Percentiles rank a stretch among this genome's conserved stretches.
Evolutionary conservation across 2,888 invertebrate species (phyloP).

Genomic region (Sclerodermus sp.): DNA sequence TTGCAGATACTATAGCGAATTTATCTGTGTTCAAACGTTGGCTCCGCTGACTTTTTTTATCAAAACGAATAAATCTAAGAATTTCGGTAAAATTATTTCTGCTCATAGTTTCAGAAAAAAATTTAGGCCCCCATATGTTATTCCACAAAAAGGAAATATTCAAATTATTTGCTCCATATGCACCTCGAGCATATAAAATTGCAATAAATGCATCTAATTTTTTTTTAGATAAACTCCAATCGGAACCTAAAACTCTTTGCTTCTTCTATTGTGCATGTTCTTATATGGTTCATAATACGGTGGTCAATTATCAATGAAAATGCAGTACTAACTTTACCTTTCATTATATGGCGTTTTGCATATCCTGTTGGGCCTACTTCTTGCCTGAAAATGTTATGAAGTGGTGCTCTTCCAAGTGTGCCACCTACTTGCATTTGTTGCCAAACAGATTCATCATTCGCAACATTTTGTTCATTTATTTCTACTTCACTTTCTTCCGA

Average conservation of each 20-base stretch:
- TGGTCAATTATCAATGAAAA: slow-evolving; percentile 15
- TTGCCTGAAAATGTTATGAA: slow-evolving; percentile 12
- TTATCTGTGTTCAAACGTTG: slow-evolving; percentile 6
- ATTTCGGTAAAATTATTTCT: slow-evolving; percentile 28
- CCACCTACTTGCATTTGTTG: slow-evolving; percentile 3
- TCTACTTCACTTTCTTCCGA: not conserved
- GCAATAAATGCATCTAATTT: slow-evolving; percentile 9
- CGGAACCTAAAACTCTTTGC: slow-evolving; percentile 6
- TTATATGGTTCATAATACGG: slow-evolving; percentile 11
- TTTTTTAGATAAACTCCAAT: slow-evolving; percentile 3
- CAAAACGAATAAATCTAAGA: slow-evolving; percentile 14
- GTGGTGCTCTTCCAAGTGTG: slow-evolving; percentile 4
- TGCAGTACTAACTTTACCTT: slow-evolving; percentile 9
- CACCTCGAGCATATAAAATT: slow-evolving; percentile 11
- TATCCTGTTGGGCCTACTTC: slow-evolving; percentile 7
- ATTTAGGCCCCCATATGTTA: slow-evolving; percentile 28
- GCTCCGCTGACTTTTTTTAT: slow-evolving; percentile 8
- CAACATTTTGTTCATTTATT: slow-evolving; percentile 12
- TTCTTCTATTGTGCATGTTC: slow-evolving; percentile 13
- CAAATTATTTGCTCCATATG: slow-evolving; percentile 11
- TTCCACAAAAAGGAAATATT: slow-evolving; percentile 22
- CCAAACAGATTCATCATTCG: slow-evolving; percentile 6
- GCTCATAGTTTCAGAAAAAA: slow-evolving; percentile 26
- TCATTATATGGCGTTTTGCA: slow-evolving; percentile 11
- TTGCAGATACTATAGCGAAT: slow-evolving; percentile 12